Conservation (phyloP, 2,797 vertebrate species). For the Mus caroli region DNA sequence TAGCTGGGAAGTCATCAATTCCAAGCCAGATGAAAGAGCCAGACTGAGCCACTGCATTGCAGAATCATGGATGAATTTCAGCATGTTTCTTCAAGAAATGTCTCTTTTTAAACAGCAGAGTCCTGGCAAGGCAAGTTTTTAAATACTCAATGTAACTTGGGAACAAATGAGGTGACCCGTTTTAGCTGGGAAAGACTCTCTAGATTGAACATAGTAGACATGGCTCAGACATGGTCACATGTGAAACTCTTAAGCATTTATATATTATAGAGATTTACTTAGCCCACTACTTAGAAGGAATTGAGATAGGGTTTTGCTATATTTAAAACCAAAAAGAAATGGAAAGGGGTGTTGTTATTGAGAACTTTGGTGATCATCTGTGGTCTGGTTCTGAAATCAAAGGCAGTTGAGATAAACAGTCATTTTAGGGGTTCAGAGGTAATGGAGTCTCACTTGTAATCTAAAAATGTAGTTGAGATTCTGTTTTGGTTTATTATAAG, state of each 20-base stretch:
- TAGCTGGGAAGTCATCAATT: conserved; percentile 95
- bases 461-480: neutral
- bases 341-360: neutral
- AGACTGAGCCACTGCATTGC: conserved; percentile 92
- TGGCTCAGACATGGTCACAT: neutral
- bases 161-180: neutral
- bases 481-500: neutral
- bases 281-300: conserved; percentile 8
- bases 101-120: conserved; percentile 98
- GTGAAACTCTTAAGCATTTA: neutral
- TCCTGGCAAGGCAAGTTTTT: conserved; percentile 95
- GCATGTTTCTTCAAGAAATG: conserved; percentile 95
- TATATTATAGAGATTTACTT: conserved; percentile 12
- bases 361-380: neutral
- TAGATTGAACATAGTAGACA: neutral
- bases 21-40: conserved; percentile 91
- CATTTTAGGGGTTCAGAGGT: neutral
- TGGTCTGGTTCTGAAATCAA: neutral
- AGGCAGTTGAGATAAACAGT: neutral
- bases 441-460: neutral
- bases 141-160: neutral
- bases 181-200: neutral
- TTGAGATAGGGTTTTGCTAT: neutral
- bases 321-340: neutral
- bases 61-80: conserved; percentile 93